These are phyloP conservation scores for Colossoma macropomum DNA, from an alignment of 2,113 vertebrate species.

Conservation along the genomic window DNA sequence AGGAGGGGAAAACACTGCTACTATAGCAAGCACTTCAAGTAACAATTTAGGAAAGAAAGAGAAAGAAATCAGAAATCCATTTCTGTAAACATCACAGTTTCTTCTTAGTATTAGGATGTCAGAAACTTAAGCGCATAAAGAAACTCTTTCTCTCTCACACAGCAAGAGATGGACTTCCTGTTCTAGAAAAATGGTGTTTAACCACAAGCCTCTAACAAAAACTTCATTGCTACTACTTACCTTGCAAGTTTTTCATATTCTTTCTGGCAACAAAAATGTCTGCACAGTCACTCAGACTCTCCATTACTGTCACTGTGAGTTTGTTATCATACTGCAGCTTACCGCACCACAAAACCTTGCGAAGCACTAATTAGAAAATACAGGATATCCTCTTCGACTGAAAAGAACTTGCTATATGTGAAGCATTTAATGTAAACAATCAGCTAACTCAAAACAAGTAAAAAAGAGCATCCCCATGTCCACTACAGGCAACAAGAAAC, in stretches of 20 bases:
- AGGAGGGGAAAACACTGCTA: too few relatives aligned
- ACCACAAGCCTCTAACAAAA: background rate
- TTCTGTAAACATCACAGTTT: background rate
- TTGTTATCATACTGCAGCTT: constrained; percentile 8
- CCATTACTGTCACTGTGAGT: constrained; percentile 53
- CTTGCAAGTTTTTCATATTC: constrained; percentile 56
- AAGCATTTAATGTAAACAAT: background rate
- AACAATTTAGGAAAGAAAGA: background rate
- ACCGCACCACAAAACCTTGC: background rate
- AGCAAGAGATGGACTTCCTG: constrained; percentile 20
- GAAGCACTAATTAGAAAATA: background rate
- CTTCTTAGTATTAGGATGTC: background rate
- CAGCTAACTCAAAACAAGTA: background rate
- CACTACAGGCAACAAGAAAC: background rate
- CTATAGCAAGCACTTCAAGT: too few relatives aligned
- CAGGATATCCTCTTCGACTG: background rate
- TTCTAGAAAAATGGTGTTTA: background rate
- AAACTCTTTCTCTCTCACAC: constrained; percentile 5
- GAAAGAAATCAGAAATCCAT: background rate
- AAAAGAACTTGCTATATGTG: background rate
- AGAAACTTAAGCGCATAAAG: background rate
- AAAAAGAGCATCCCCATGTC: background rate
- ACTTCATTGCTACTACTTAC: constrained; percentile 54
- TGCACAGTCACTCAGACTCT: constrained; percentile 38
- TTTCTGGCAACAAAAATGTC: constrained; percentile 45